These are phyloP conservation scores for Ploceus nigricollis DNA, from an alignment of 2,113 vertebrate genomes.

Conservation along the genomic window DNA sequence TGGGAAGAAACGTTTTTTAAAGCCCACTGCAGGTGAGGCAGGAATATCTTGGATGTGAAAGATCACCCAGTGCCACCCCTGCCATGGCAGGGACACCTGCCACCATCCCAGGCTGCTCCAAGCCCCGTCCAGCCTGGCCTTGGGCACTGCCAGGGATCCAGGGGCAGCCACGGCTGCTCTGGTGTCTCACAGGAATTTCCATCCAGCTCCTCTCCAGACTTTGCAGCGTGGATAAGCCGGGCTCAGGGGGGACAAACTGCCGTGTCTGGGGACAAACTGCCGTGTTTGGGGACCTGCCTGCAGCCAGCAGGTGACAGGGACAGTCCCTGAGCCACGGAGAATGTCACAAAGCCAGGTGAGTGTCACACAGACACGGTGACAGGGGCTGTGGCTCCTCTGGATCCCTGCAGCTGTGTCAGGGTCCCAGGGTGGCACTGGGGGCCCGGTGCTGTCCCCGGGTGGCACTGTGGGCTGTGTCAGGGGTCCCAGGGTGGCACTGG, in stretches of 20 bases:
- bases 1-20: neutral
- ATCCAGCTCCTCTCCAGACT: neutral
- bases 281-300: neutral
- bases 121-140: neutral
- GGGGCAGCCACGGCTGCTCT: neutral
- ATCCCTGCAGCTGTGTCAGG: no score
- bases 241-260: no score
- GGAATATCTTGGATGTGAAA: no score
- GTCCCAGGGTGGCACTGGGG: neutral
- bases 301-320: neutral
- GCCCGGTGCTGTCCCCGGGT: no score
- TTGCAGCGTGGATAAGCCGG: fast-evolving
- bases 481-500: neutral
- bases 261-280: neutral
- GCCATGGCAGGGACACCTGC: neutral
- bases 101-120: neutral
- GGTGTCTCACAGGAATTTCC: neutral
- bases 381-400: neutral
- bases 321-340: fast-evolving
- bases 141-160: neutral
- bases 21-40: neutral
- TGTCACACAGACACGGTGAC: neutral
- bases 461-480: neutral
- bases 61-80: neutral
- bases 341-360: fast-evolving